Base-by-base conservation (phyloP, 2,797 vertebrate genomes). In the Ctenosaura bakeri region DNA sequence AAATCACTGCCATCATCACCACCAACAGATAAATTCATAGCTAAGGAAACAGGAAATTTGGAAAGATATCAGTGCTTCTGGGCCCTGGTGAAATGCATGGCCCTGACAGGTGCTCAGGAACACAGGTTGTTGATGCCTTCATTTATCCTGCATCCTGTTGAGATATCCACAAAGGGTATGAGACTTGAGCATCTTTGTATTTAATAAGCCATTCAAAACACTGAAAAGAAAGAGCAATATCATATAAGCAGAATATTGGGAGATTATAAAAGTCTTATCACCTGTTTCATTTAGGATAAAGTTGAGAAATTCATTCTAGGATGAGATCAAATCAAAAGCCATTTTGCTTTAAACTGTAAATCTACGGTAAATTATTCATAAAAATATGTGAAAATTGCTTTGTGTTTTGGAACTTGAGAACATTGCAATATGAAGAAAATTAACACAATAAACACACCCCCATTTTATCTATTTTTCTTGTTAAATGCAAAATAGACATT, bases 401-500 rank as follows among this genome's bases (percentile, higher is more conserved):
- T 42, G 22, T 71, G 42, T 73, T 71, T 52, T 52, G 50, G 26
- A 73, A 73, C 54, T 73, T 85, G 50, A 54, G 32, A 85, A 54
- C 20, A 35, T 56, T 10, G n/a, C 35, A 35, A 52, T 54, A 85
- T 38, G 46, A 56, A 9, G 32, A 9, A 73, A 73, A 85, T 74
- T 12, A 73, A 85, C 46, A 81, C 32, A 54, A 85, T 85, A 22
- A 50, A 85, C 62, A 69, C 62, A 52, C 32, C 26, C 24, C 38
- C 29, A 42, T 56, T 84, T 71, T 18, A 50, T 85, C 35, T 74
- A 35, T 85, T 73, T 26, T 50, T n/a, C 18, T 4, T 87, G 59
- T 64, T 87, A 80, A 87, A 79, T 66, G 42, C 14, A 54, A 81
- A 88, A 71, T 54, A 81, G 18, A 16, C 38, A 26, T 88, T 88